Percentiles rank a stretch among this genome's conserved stretches.
Conservation (phyloP, 1,140 invertebrate species). For the Brachionus sp. region DNA sequence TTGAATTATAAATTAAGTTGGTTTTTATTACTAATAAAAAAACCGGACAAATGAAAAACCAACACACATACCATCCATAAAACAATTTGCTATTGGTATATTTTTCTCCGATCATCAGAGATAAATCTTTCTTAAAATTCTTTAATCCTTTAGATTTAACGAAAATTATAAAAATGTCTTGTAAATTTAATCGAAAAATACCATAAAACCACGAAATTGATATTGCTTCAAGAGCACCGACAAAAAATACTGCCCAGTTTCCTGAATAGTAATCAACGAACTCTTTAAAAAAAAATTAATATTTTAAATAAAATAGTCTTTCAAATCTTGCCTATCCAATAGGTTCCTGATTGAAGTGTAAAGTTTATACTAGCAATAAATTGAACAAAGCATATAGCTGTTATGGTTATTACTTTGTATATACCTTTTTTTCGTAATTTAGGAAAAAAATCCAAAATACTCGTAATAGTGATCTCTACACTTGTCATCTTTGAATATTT, state of each 20-base stretch:
- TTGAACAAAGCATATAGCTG: slow-evolving; percentile 63
- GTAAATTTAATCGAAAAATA: background rate
- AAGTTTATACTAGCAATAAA: slow-evolving; percentile 68
- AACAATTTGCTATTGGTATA: background rate
- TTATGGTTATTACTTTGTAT: slow-evolving; percentile 63
- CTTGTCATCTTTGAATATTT: slow-evolving; percentile 66
- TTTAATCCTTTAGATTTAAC: background rate
- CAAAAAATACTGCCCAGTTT: slow-evolving; percentile 37
- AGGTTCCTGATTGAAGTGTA: slow-evolving; percentile 60
- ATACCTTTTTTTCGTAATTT: slow-evolving; percentile 56
- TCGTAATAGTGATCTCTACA: slow-evolving; percentile 70
- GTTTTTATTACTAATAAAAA: background rate
- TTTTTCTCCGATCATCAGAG: slow-evolving; percentile 19
- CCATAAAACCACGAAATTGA: slow-evolving; percentile 37
- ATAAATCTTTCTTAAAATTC: slow-evolving; percentile 34
- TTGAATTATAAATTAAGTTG: background rate
- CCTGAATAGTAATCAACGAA: slow-evolving; percentile 31
- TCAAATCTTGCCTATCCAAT: slow-evolving; percentile 1
- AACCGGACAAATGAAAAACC: background rate
- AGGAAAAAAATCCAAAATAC: slow-evolving; percentile 68
- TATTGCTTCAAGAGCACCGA: slow-evolving; percentile 8
- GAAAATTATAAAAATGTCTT: background rate
- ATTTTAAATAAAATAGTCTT: background rate
- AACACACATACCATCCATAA: background rate
- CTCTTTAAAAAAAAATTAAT: background rate